A percentile compares a stretch with the other conserved stretches of the same genome.
phyloP scores from a whole-genome alignment of 2,113 vertebrate species.

The Condylura cristata region DNA sequence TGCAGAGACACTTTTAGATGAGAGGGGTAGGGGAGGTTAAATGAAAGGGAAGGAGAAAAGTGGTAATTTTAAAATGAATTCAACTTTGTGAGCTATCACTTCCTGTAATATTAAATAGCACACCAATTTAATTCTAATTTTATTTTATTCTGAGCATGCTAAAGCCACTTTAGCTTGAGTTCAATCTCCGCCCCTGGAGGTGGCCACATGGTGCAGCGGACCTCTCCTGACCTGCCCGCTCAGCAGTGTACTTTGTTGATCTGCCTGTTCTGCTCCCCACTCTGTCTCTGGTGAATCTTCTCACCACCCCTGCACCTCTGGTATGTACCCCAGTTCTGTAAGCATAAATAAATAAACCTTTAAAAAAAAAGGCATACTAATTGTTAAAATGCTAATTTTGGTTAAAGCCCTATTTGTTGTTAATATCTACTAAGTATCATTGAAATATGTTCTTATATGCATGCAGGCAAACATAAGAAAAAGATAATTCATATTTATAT shows the following conservation, averaged over 20 bases:
- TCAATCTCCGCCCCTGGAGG: too few species aligned
- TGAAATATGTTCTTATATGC: background rate
- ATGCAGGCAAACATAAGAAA: background rate
- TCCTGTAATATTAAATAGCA: background rate
- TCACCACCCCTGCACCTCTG: too few species aligned
- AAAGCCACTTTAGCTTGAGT: too few species aligned
- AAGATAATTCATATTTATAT: background rate
- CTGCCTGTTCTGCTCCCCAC: too few species aligned
- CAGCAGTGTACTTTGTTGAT: too few species aligned
- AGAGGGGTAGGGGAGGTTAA: background rate
- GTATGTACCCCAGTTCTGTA: too few species aligned
- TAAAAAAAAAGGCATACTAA: too few species aligned
- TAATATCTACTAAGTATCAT: background rate
- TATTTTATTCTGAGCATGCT: slow-evolving; percentile 18
- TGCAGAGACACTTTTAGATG: background rate
- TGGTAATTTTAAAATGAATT: slow-evolving; percentile 5
- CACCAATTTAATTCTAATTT: background rate
- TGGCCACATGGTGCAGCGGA: too few species aligned
- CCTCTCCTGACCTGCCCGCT: too few species aligned
- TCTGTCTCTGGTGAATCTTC: too few species aligned
- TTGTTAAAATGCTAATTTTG: background rate
- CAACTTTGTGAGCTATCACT: background rate
- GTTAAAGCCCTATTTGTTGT: background rate
- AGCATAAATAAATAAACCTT: too few species aligned
- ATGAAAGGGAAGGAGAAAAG: background rate